Conservation (phyloP, 30 jellyfish, hydroid and myxozoan genomes). For the Aurelia sp. region DNA sequence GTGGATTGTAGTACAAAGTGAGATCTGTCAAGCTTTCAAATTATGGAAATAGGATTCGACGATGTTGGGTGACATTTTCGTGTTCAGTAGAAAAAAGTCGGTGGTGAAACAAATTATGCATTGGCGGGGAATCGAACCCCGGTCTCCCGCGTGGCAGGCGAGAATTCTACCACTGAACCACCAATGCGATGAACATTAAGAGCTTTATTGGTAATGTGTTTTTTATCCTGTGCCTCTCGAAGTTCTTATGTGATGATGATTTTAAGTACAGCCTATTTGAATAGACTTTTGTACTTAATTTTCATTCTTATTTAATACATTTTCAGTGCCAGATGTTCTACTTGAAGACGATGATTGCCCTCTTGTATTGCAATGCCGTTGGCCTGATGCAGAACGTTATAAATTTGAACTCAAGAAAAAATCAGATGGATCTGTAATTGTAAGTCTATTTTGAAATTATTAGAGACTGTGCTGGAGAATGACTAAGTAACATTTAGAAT, state of each 20-base stretch:
- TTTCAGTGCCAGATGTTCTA: constrained; percentile 67
- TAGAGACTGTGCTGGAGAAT: neutral
- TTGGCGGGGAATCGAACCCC: constrained; percentile 82
- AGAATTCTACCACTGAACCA: constrained; percentile 75
- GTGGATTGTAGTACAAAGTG: no score
- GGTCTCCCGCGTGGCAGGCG: constrained; percentile 85
- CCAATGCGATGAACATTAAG: constrained; percentile 60
- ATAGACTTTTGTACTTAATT: no score
- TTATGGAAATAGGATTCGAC: no score
- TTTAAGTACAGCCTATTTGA: no score
- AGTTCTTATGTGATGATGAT: no score
- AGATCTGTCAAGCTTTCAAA: no score
- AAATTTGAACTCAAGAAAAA: constrained; percentile 74
- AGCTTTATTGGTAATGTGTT: no score
- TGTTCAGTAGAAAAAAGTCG: no score
- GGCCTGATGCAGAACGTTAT: constrained; percentile 90
- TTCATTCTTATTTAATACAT: neutral
- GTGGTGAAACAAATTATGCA: neutral
- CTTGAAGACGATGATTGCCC: constrained; percentile 77
- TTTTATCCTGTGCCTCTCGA: no score
- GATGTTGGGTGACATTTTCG: no score
- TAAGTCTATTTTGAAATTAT: constrained; percentile 16
- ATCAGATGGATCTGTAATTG: constrained; percentile 76
- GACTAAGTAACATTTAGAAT: no score
- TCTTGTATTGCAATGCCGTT: constrained; percentile 77